Conservation (phyloP, 2,113 vertebrate genomes). For the Amphilophus citrinellus region DNA sequence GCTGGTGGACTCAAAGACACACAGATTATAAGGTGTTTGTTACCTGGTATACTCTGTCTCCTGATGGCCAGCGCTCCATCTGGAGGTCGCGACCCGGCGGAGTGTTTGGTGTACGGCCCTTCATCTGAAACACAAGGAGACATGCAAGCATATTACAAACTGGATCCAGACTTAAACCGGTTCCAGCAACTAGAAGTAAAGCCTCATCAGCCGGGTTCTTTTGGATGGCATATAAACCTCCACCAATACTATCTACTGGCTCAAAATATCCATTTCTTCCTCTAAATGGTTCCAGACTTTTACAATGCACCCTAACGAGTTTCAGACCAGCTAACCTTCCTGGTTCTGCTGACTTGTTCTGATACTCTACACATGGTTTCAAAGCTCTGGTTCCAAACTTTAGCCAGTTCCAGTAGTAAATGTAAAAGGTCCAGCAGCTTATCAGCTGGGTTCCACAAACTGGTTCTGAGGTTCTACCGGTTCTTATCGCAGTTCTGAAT, state of each 20-base stretch:
- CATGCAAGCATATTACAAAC: background rate
- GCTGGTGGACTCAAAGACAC: background rate
- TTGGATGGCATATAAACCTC: background rate
- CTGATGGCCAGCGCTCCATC: constrained; percentile 97
- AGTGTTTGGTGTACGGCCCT: constrained; percentile 96
- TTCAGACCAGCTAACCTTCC: background rate
- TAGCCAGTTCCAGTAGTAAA: background rate
- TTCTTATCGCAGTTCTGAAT: background rate
- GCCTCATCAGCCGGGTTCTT: background rate
- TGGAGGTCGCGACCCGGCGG: constrained; percentile 90
- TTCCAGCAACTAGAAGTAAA: background rate
- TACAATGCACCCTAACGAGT: background rate
- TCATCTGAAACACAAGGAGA: constrained; percentile 90
- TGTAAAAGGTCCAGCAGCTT: no score
- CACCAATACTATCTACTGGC: background rate
- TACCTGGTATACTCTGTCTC: constrained; percentile 99
- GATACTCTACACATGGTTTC: background rate
- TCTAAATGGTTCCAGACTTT: background rate
- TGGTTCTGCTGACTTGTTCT: background rate
- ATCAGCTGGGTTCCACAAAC: background rate
- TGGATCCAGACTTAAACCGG: constrained; percentile 10
- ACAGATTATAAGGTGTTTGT: constrained; percentile 31
- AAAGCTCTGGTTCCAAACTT: background rate
- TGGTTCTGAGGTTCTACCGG: background rate
- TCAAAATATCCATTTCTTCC: background rate